Conservation (phyloP, 1,140 invertebrate genomes). For the Campodea augens region DNA sequence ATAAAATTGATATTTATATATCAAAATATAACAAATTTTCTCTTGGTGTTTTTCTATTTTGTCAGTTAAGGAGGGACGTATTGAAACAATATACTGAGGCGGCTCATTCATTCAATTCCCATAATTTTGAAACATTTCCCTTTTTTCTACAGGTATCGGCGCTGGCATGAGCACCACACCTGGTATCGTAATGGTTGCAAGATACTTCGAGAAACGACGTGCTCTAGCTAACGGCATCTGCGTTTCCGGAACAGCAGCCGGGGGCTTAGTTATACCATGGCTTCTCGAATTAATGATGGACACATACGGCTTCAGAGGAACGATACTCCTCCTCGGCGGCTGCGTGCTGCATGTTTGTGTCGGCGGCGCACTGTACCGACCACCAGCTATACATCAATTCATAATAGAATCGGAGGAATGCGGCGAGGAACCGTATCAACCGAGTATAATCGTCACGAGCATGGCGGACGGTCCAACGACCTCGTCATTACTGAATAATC, state of each 20-base stretch:
- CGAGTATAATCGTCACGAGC: not conserved
- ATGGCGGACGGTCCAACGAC: not conserved
- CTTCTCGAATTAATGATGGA: slow-evolving; percentile 45
- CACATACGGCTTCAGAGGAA: slow-evolving; percentile 46
- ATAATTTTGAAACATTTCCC: too few relatives aligned
- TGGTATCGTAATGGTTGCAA: slow-evolving; percentile 54
- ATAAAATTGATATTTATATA: too few relatives aligned
- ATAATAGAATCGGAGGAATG: slow-evolving; percentile 9
- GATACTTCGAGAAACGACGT: slow-evolving; percentile 58
- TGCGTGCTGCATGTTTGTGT: slow-evolving; percentile 59
- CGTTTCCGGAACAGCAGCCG: slow-evolving; percentile 55
- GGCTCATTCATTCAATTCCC: too few relatives aligned
- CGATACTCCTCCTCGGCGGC: slow-evolving; percentile 47
- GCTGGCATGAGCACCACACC: slow-evolving; percentile 55
- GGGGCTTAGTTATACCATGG: slow-evolving; percentile 53
- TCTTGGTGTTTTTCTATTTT: too few relatives aligned
- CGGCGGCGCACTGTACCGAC: slow-evolving; percentile 45
- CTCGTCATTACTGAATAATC: not conserved
- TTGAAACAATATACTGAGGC: too few relatives aligned
- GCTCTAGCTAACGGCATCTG: slow-evolving; percentile 58
- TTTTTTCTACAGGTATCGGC: slow-evolving; percentile 56
- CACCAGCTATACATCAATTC: slow-evolving; percentile 22
- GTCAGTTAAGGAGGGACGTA: too few relatives aligned
- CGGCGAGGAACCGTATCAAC: not conserved
- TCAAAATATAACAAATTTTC: too few relatives aligned